phyloP scores from a whole-genome alignment of 2,888 invertebrate genomes.

The Diachrysia chrysitis region DNA sequence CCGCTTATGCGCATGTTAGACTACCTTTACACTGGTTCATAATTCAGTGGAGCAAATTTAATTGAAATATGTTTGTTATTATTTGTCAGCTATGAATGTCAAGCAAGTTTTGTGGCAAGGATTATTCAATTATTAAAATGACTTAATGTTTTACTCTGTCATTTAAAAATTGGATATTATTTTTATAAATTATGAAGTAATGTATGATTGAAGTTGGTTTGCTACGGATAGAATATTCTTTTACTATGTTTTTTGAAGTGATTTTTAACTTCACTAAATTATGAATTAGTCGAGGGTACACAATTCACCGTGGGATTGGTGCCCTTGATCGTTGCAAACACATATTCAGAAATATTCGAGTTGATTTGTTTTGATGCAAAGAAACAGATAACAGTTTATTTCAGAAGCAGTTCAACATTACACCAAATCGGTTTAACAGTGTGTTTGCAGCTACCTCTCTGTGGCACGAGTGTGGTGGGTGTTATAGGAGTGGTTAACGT shows the following conservation, averaged over 20 bases:
- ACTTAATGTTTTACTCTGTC: neutral
- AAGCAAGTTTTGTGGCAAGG: neutral
- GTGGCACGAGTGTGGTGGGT: constrained; percentile 69
- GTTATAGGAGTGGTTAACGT: constrained; percentile 51
- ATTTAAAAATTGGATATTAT: neutral
- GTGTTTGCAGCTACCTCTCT: constrained; percentile 85
- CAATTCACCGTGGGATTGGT: constrained; percentile 71
- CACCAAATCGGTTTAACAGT: constrained; percentile 39
- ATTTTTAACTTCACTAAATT: neutral
- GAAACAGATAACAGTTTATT: constrained; percentile 38
- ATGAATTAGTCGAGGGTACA: constrained; percentile 26
- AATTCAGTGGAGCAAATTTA: constrained; percentile 3
- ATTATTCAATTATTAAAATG: neutral
- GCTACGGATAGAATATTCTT: neutral
- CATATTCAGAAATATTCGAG: constrained; percentile 48
- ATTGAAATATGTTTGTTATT: neutral
- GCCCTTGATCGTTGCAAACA: constrained; percentile 84
- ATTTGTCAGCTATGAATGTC: neutral
- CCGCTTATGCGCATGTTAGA: constrained; percentile 40
- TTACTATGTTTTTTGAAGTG: neutral
- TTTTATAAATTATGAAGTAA: neutral
- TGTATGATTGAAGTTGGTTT: constrained; percentile 1
- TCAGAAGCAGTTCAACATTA: constrained; percentile 56
- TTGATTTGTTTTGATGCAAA: neutral
- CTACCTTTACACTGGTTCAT: constrained; percentile 17